These are phyloP conservation scores for Colinus virginianus DNA, from an alignment of 2,113 vertebrate genomes.

Conservation along the genomic window DNA sequence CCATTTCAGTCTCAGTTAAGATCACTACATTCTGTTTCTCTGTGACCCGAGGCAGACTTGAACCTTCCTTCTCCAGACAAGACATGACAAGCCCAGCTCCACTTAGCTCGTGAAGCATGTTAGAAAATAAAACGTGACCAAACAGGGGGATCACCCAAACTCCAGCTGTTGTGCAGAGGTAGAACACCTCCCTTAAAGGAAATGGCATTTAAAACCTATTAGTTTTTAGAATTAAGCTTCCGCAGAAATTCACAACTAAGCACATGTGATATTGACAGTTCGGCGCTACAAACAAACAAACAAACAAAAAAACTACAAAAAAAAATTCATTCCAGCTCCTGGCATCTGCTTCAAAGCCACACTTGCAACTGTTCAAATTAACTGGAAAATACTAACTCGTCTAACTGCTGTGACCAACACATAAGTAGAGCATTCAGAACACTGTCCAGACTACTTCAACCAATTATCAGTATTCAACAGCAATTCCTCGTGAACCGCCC, in stretches of 20 bases:
- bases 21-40: slow-evolving; percentile 57
- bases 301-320: not conserved
- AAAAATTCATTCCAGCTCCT: not conserved
- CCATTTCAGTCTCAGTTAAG: slow-evolving; percentile 61
- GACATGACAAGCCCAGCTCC: slow-evolving; percentile 55
- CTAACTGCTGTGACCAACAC: not conserved
- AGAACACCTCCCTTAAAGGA: not conserved
- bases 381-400: not conserved
- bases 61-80: slow-evolving; percentile 50
- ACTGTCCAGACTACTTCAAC: slow-evolving; percentile 42
- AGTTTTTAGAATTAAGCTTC: not conserved
- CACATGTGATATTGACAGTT: not conserved
- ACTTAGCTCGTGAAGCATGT: not conserved
- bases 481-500: slow-evolving; percentile 15
- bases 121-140: not conserved
- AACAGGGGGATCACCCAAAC: slow-evolving; percentile 8
- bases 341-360: not conserved
- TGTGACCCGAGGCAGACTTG: slow-evolving; percentile 56
- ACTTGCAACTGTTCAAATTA: not conserved
- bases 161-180: not conserved
- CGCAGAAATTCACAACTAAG: not conserved
- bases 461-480: slow-evolving; percentile 11
- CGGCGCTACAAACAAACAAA: not conserved
- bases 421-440: not conserved
- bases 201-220: not conserved